Base-by-base conservation (phyloP, 2,797 vertebrate species). In the Sitta carolinensis region DNA sequence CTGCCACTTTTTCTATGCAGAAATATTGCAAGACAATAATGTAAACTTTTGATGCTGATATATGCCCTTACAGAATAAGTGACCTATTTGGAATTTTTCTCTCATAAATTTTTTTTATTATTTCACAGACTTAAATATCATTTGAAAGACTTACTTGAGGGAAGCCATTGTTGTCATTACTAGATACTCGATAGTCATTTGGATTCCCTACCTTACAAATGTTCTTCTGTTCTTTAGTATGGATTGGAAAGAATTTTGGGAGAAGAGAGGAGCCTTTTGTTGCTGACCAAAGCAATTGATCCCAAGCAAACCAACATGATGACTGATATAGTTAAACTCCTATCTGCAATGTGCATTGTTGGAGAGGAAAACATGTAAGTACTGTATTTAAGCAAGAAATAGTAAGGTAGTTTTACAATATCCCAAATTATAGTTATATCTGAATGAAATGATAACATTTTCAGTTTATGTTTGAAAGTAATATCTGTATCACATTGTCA, bases 291-390 rank as follows among this genome's bases (percentile, higher is more conserved):
- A 98, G 98, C 98, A 59, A 98, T 99, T 72, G 99, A 99, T 97
- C 98, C 99, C 51, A 97, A 93, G 90, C 98, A 99, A 92, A 98
- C 98, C 26, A 98, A 96, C 87, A 99, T 99, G 99, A 99, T 99
- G 99, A 99, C 98, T 0, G 99, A 99, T 72, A 98, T 99, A 91
- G 98, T 99, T 61, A 99, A 99, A 97, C 98, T 99, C 50, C 98
- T 99, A 32, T 99, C 99, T 62, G 99, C 99, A 89, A 98, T 99
- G 95, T 99, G 99, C 96, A 99, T 99, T 89, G 98, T 99, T 84
- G 99, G 99, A 86, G 99, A 99, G 91, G 99, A 99, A 95, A 99
- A 98, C 98, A 99, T 97, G 99, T 99, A 98, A 95, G 99, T 98
- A 66, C 52, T 42, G 29, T 42, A 23, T 38, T 72, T 34, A 50